Conservation (phyloP, 30 jellyfish, hydroid and myxozoan species). For the Turritopsis dohrnii region DNA sequence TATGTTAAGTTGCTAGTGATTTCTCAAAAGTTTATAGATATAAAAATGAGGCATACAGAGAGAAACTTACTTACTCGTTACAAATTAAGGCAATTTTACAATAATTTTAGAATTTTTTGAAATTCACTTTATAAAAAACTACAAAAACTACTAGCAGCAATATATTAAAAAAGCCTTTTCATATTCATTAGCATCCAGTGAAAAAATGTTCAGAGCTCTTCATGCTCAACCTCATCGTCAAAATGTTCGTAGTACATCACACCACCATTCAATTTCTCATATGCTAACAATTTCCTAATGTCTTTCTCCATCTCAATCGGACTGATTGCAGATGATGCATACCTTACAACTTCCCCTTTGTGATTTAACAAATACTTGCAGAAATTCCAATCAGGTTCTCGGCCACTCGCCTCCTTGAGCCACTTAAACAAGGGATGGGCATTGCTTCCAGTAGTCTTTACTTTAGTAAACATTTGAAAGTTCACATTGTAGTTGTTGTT, state of each 20-base stretch:
- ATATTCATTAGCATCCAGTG: no score
- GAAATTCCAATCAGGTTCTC: slow-evolving; percentile 78
- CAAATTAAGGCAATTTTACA: not conserved
- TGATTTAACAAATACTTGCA: slow-evolving; percentile 56
- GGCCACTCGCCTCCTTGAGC: slow-evolving; percentile 43
- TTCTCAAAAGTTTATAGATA: no score
- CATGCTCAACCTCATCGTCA: not conserved
- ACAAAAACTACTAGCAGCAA: not conserved
- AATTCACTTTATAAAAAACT: not conserved
- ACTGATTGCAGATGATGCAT: slow-evolving; percentile 37
- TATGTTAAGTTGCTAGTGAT: no score
- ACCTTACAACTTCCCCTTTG: slow-evolving; percentile 52
- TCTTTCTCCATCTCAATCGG: slow-evolving; percentile 57
- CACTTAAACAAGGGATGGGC: slow-evolving; percentile 82
- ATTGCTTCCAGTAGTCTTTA: slow-evolving; percentile 59
- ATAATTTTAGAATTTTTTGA: not conserved
- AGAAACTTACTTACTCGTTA: not conserved
- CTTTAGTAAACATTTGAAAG: slow-evolving; percentile 54
- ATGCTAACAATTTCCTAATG: slow-evolving; percentile 37
- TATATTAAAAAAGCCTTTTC: no score
- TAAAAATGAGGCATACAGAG: no score
- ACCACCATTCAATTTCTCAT: slow-evolving; percentile 1
- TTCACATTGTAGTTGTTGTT: slow-evolving; percentile 40
- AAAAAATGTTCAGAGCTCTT: not conserved
- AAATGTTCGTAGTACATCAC: not conserved